Conservation (phyloP, 2,113 vertebrate genomes). For the Sinocyclocheilus rhinocerous region DNA sequence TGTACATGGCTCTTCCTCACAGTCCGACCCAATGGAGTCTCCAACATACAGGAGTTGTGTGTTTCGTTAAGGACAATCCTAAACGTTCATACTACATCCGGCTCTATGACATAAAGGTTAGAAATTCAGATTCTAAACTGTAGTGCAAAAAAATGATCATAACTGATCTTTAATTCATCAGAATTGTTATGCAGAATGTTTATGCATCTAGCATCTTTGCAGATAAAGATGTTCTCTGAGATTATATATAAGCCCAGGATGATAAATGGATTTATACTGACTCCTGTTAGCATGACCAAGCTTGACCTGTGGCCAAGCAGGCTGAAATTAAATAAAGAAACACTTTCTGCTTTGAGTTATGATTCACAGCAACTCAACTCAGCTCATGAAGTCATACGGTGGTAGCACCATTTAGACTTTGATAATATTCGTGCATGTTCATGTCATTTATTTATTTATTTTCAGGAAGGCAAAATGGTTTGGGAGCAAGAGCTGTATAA, state of each 20-base stretch:
- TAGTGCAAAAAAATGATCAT: background rate
- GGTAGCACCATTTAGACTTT: background rate
- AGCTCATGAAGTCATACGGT: background rate
- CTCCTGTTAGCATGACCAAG: background rate
- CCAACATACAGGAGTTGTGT: constrained; percentile 74
- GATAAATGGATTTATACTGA: background rate
- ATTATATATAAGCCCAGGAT: background rate
- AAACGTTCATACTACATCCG: constrained; percentile 80
- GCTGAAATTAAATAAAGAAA: background rate
- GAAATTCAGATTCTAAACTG: background rate
- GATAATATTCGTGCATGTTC: background rate
- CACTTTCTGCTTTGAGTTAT: constrained; percentile 7
- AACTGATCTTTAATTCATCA: background rate
- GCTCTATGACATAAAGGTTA: constrained; percentile 75
- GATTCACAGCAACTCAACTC: background rate
- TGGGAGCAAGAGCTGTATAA: constrained; percentile 82
- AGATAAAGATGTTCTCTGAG: background rate
- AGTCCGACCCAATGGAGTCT: constrained; percentile 73
- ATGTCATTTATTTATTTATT: constrained; percentile 9
- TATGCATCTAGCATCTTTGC: background rate
- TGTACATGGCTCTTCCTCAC: constrained; percentile 74
- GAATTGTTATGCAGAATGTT: background rate
- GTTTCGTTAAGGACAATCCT: constrained; percentile 80
- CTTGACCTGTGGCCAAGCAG: background rate
- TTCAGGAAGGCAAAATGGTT: constrained; percentile 72